Evolutionary conservation across 2,888 invertebrate genomes (phyloP).

Genomic region (Lutraria lutraria): DNA sequence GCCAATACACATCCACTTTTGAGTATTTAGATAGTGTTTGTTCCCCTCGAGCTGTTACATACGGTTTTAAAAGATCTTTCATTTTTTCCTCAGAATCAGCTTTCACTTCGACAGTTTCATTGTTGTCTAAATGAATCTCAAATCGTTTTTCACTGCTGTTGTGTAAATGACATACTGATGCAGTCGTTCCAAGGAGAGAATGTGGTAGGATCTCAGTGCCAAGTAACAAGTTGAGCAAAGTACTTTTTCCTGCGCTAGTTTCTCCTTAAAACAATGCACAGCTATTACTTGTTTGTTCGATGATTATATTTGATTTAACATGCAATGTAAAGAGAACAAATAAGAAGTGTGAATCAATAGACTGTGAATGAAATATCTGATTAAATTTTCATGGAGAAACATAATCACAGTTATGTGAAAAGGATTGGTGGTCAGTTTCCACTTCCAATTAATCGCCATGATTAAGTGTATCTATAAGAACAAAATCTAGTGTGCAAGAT

Average conservation of each 20-base stretch:
- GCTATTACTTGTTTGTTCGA: neutral
- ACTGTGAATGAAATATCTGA: neutral
- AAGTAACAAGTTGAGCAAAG: slow-evolving; percentile 80
- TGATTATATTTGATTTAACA: neutral
- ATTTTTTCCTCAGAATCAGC: neutral
- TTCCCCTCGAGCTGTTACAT: slow-evolving; percentile 56
- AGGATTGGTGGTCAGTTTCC: neutral
- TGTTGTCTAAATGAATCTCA: neutral
- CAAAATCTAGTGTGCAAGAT: neutral
- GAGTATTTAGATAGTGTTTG: slow-evolving; percentile 68
- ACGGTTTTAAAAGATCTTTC: slow-evolving; percentile 51
- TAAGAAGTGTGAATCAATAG: neutral
- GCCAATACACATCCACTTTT: slow-evolving; percentile 80
- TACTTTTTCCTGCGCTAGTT: slow-evolving; percentile 81
- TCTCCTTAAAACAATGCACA: slow-evolving; percentile 26
- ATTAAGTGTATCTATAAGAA: neutral
- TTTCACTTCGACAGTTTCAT: neutral
- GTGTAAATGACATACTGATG: slow-evolving; percentile 76
- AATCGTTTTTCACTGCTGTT: slow-evolving; percentile 37
- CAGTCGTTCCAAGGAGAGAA: slow-evolving; percentile 80
- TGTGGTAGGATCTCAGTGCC: slow-evolving; percentile 78
- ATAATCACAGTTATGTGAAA: neutral
- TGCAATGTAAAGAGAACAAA: neutral
- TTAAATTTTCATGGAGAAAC: neutral
- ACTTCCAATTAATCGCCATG: neutral